Conservation (phyloP, 35 echinoderm and acorn worm species). For the Apostichopus japonicus region DNA sequence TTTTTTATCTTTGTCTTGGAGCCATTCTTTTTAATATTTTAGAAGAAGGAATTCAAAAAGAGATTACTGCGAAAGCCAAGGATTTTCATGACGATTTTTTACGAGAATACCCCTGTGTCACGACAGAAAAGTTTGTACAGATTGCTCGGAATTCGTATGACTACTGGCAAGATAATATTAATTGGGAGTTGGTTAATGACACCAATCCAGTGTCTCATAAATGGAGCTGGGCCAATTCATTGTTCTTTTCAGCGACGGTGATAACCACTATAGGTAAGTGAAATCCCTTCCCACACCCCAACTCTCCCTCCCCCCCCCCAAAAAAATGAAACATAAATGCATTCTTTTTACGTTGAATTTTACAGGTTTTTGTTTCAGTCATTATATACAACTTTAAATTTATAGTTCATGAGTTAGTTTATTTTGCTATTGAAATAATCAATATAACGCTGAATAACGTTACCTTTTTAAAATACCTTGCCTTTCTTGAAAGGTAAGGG, state of each 20-base stretch:
- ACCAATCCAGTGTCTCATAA: background rate
- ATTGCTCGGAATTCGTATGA: slow-evolving; percentile 25
- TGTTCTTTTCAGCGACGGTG: slow-evolving; percentile 45
- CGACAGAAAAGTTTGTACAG: slow-evolving; percentile 1
- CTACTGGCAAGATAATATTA: slow-evolving; percentile 24
- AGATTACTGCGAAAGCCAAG: background rate
- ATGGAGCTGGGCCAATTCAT: slow-evolving; percentile 39
- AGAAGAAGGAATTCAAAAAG: background rate
- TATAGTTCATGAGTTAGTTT: too few species aligned
- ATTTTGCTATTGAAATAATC: too few species aligned
- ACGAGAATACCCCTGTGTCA: background rate
- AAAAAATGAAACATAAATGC: too few species aligned
- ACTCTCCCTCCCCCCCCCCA: too few species aligned
- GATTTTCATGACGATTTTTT: slow-evolving; percentile 19
- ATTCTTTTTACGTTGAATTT: background rate
- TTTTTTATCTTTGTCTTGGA: slow-evolving; percentile 6
- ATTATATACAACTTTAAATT: too few species aligned
- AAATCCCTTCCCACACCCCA: background rate
- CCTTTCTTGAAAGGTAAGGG: too few species aligned
- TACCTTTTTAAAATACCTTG: too few species aligned
- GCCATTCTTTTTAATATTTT: background rate
- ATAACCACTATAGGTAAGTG: slow-evolving; percentile 54
- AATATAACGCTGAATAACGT: too few species aligned
- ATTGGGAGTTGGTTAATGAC: background rate
- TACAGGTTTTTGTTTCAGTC: background rate